Evolutionary conservation across 2,113 vertebrate genomes (phyloP).

Genomic region (Colinus virginianus): DNA sequence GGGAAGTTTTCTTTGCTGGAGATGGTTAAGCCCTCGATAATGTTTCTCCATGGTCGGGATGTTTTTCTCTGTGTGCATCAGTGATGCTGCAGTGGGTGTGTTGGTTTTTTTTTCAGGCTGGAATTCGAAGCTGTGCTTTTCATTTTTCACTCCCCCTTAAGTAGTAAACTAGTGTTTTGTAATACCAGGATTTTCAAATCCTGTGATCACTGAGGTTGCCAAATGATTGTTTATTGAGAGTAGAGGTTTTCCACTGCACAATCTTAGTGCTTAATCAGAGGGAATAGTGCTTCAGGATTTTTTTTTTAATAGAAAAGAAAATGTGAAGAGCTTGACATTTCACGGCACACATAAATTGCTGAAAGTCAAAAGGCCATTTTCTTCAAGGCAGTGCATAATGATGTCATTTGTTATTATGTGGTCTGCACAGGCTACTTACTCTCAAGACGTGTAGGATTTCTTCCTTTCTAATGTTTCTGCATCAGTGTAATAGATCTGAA

Average conservation of each 20-base stretch:
- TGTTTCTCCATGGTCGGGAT: not conserved
- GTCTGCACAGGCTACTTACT: slow-evolving; percentile 32
- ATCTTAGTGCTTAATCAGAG: not conserved
- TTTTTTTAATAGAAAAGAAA: slow-evolving; percentile 12
- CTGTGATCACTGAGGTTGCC: not conserved
- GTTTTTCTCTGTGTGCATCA: not conserved
- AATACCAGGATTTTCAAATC: not conserved
- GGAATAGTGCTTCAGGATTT: not conserved
- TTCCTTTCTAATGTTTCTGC: slow-evolving; percentile 40
- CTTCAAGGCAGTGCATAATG: slow-evolving; percentile 19
- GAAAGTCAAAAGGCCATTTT: slow-evolving; percentile 40
- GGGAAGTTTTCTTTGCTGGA: not conserved
- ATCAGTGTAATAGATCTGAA: slow-evolving; percentile 44
- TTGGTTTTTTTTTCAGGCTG: not conserved
- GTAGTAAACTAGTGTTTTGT: slow-evolving; percentile 2
- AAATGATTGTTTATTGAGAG: slow-evolving; percentile 14
- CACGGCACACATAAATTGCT: not conserved
- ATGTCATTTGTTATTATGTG: slow-evolving; percentile 48
- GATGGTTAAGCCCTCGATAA: not conserved
- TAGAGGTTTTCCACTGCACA: not conserved
- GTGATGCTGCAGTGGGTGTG: not conserved
- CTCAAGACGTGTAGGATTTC: slow-evolving; percentile 21
- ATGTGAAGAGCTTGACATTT: not conserved
- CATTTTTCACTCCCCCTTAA: slow-evolving; percentile 10
- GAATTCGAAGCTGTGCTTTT: not conserved